Evolutionary conservation across 2,113 vertebrate genomes (phyloP), one percentile per base, ranked within the genome.

Genomic region (Zosterops pallidus): DNA sequence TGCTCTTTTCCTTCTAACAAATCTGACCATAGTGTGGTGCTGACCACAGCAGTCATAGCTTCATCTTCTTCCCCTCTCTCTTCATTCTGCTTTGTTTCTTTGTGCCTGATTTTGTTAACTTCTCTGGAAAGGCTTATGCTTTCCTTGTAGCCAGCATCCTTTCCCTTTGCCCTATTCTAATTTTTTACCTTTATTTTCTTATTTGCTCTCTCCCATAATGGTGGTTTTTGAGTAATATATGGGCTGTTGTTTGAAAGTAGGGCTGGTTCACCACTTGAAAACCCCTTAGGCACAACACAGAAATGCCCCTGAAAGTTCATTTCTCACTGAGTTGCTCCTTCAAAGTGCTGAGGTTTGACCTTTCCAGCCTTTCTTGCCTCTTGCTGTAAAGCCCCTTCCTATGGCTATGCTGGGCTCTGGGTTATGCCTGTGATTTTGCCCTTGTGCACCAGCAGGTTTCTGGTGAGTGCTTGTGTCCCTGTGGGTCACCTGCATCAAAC

Each of bases 11-110:
- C n/a, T 62, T 77, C 60, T 47, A 53, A 37, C 6, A 39, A 49
- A 9, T 5, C 22, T 11, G 13, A 50, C 72, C 59, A 26, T 8
- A 12, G 3, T 0, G 0, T 17, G 6, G 26, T 75, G 19, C 19
- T 68, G 53, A 9, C 79, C 75, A 60, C 31, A 62, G 13, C 41
- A 22, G 13, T 49, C 26, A 52, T 5, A 22, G 4, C 17, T 74
- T 74, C 12, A 25, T 71, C 21, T 21, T 41, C 60, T 41, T 62
- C 59, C 24, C 6, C 6, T 53, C 14, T 86, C 6, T 57, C 14
- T 88, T 83, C 12, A 17, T 81, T 77, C 8, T 67, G 6, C 3
- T 76, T 44, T 70, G 8, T 49, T 69, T 57, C 20, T 46, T 85
- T 59, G 24, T 87, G 12, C 15, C 17, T 35, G 12, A 18, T 71